These are phyloP conservation scores for Lepisosteus osseus DNA, from an alignment of 2,113 vertebrate genomes.

Conservation along the genomic window DNA sequence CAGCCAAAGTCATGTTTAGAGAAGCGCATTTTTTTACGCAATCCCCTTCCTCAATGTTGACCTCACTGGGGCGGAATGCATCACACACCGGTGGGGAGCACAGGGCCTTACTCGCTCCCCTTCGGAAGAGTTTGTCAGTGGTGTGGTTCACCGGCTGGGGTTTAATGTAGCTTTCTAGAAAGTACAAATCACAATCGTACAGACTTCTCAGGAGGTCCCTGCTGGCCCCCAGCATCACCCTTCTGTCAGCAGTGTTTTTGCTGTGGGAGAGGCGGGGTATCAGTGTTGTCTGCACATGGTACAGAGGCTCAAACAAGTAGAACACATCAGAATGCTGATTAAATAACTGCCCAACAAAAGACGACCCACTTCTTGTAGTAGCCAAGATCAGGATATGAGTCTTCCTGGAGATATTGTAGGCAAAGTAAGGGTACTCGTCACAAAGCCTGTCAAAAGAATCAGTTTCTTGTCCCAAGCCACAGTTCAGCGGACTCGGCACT, in stretches of 20 bases:
- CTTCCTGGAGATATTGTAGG: conserved; percentile 80
- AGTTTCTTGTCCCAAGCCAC: conserved; percentile 73
- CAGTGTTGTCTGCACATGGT: conserved; percentile 88
- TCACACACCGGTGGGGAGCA: conserved; percentile 87
- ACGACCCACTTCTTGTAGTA: conserved; percentile 91
- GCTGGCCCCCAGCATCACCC: conserved; percentile 89
- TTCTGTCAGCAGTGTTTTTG: conserved; percentile 74
- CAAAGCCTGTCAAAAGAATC: conserved; percentile 81
- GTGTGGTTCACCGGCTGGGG: conserved; percentile 87
- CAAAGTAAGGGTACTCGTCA: conserved; percentile 79
- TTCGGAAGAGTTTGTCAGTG: conserved; percentile 86
- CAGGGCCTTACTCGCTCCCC: conserved; percentile 86
- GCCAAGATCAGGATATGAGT: conserved; percentile 89
- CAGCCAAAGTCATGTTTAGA: conserved; percentile 85
- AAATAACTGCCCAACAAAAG: conserved; percentile 92
- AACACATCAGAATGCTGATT: conserved; percentile 96
- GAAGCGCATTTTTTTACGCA: conserved; percentile 84
- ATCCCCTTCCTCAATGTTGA: conserved; percentile 87
- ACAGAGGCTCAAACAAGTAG: conserved; percentile 96
- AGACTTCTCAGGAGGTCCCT: conserved; percentile 88
- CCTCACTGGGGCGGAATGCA: conserved; percentile 61
- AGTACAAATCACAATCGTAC: conserved; percentile 89
- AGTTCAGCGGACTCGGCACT: conserved; percentile 75
- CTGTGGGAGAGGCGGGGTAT: conserved; percentile 85
- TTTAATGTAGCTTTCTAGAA: conserved; percentile 93